A percentile compares a stretch with the other conserved stretches of the same genome.
phyloP scores from a whole-genome alignment of 2,113 vertebrate species.

The Thryonomys swinderianus region DNA sequence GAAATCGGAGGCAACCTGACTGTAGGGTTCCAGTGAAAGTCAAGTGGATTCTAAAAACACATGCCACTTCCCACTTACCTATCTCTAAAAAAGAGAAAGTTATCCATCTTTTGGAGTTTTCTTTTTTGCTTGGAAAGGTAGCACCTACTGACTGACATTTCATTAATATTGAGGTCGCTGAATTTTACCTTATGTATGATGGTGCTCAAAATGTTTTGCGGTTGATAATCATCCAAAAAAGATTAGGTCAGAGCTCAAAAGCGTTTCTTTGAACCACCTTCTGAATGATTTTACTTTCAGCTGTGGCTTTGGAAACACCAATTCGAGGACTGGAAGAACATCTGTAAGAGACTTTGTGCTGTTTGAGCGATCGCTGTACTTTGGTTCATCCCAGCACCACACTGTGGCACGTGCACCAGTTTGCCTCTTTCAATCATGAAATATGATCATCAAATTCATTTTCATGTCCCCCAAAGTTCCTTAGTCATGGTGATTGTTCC shows the following conservation, averaged over 20 bases:
- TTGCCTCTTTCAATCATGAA: background rate
- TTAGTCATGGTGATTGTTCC: background rate
- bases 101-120: background rate
- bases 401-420: too few relatives aligned
- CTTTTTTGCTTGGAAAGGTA: background rate
- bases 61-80: background rate
- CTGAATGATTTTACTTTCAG: background rate
- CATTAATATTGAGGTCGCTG: background rate
- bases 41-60: background rate
- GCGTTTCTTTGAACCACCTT: background rate
- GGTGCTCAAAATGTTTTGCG: background rate
- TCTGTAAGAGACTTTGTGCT: background rate
- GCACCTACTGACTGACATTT: background rate
- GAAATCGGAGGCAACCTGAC: background rate
- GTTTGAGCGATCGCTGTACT: background rate
- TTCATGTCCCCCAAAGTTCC: background rate
- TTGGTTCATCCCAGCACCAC: background rate
- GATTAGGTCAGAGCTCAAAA: background rate
- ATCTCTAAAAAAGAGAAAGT: background rate
- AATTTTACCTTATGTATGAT: too few relatives aligned
- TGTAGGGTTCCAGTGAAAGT: background rate
- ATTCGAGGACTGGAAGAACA: background rate
- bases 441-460: background rate
- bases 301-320: background rate
- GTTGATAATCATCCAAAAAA: background rate